Evolutionary conservation across 1,140 invertebrate genomes (phyloP).

Genomic region (Prorops nasuta): DNA sequence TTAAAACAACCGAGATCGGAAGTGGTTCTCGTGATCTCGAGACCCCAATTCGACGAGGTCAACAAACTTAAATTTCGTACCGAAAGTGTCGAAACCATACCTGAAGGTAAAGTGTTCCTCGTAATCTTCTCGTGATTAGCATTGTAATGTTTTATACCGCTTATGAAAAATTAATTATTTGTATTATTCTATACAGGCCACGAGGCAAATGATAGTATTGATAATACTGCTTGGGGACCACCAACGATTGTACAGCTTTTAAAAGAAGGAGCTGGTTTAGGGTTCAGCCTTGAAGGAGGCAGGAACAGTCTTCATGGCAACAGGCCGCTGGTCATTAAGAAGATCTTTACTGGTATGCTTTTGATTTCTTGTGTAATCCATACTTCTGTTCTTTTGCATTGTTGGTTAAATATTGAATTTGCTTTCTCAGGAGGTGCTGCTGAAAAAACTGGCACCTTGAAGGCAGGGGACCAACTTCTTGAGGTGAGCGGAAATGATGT

Average conservation of each 20-base stretch:
- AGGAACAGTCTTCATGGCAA: conserved; percentile 86
- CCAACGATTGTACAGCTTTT: conserved; percentile 64
- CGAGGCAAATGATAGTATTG: not conserved
- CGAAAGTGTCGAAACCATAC: conserved; percentile 44
- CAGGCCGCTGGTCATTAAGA: conserved; percentile 82
- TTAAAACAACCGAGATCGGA: conserved; percentile 75
- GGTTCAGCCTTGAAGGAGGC: conserved; percentile 90
- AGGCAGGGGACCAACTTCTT: conserved; percentile 83
- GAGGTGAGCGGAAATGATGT: conserved; percentile 79
- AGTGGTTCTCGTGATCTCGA: conserved; percentile 67
- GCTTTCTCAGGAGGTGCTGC: conserved; percentile 77
- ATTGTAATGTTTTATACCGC: too few species aligned
- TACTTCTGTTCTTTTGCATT: not conserved
- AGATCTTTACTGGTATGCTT: conserved; percentile 83
- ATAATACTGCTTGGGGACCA: conserved; percentile 44
- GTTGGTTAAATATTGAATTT: not conserved
- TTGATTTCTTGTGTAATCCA: not conserved
- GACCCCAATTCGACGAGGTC: conserved; percentile 45
- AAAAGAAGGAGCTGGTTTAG: conserved; percentile 86
- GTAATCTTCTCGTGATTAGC: too few species aligned
- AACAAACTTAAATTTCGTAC: conserved; percentile 31
- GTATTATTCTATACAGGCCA: not conserved
- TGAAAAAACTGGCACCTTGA: conserved; percentile 80
- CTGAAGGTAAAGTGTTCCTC: conserved; percentile 32
- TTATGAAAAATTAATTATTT: too few species aligned